phyloP scores from a whole-genome alignment of 2,888 invertebrate genomes.

The Hermaeophaga mercurialis region DNA sequence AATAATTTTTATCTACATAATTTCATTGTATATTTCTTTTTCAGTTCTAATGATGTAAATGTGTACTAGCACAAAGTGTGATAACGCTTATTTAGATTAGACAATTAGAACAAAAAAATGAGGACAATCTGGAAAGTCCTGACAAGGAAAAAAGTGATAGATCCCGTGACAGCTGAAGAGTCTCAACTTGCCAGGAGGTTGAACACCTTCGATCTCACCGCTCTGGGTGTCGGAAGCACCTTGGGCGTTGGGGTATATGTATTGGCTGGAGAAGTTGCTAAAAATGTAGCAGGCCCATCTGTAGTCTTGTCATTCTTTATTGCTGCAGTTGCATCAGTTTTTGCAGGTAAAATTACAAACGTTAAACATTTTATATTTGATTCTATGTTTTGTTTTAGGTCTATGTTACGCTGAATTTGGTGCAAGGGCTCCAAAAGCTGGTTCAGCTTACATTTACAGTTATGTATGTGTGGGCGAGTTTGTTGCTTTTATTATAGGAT shows the following conservation, averaged over 20 bases:
- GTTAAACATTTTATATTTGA: constrained; percentile 6
- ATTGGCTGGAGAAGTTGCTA: constrained; percentile 82
- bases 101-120: constrained; percentile 38
- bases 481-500: constrained; percentile 88
- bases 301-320: constrained; percentile 84
- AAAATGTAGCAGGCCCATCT: constrained; percentile 81
- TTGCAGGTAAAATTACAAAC: constrained; percentile 70
- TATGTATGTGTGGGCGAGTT: constrained; percentile 93
- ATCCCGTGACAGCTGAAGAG: constrained; percentile 51
- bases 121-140: constrained; percentile 49
- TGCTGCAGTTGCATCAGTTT: constrained; percentile 85
- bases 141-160: constrained; percentile 52
- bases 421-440: constrained; percentile 84
- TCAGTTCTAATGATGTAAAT: constrained; percentile 15
- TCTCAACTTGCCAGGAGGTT: constrained; percentile 70
- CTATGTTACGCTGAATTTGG: constrained; percentile 93
- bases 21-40: constrained; percentile 19
- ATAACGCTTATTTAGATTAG: neutral
- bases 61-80: constrained; percentile 3
- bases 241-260: constrained; percentile 92
- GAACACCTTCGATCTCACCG: constrained; percentile 80
- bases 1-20: constrained; percentile 24
- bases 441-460: constrained; percentile 92
- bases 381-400: constrained; percentile 62
- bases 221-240: constrained; percentile 80